phyloP scores from a whole-genome alignment of 2,113 vertebrate genomes.

The Physeter macrocephalus region DNA sequence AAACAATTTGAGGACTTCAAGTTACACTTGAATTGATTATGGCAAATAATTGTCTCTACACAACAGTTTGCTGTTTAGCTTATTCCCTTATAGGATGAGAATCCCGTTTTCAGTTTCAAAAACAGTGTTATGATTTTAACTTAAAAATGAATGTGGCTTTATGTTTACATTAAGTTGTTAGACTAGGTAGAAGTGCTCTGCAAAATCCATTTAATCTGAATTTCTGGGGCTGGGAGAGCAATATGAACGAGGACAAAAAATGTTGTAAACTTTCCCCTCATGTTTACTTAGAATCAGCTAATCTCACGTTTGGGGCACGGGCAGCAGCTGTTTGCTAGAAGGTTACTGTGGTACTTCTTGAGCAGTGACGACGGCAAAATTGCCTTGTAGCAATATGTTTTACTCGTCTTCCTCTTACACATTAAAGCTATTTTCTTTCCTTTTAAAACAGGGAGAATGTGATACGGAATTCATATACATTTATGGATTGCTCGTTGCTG shows the following conservation, averaged over 20 bases:
- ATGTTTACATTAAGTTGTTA: conserved; percentile 16
- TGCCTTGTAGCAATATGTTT: not conserved
- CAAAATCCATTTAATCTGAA: not conserved
- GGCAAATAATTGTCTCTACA: not conserved
- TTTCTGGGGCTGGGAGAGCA: not conserved
- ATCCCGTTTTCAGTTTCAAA: conserved; percentile 38
- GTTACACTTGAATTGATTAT: not conserved
- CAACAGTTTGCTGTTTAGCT: not conserved
- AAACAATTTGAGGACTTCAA: not conserved
- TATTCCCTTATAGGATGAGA: not conserved
- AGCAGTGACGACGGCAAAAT: not conserved
- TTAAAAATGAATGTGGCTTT: conserved; percentile 21
- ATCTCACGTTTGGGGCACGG: not conserved
- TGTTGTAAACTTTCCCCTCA: not conserved
- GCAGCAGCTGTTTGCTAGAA: not conserved
- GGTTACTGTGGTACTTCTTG: not conserved
- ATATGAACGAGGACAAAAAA: not conserved
- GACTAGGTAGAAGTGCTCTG: not conserved
- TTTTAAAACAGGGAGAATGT: not conserved
- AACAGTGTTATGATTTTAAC: not conserved
- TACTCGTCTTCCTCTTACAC: not conserved
- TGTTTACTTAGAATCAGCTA: not conserved
- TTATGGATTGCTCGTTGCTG: not conserved
- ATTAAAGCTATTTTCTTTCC: not conserved
- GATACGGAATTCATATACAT: not conserved